Conservation (phyloP, 2,888 invertebrate genomes). For the Hydrotaea cyrtoneurina region DNA sequence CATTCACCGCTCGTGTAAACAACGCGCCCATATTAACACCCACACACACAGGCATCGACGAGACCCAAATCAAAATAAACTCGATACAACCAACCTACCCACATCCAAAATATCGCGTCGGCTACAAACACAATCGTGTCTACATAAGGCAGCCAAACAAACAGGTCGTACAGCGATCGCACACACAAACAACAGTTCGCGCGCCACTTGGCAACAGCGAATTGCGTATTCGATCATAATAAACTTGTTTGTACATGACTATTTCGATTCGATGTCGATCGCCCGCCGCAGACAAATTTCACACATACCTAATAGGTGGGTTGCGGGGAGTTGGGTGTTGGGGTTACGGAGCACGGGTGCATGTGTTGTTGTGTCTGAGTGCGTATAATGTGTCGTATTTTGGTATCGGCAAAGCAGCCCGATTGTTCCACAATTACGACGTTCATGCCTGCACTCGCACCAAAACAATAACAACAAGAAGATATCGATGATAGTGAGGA, state of each 20-base stretch:
- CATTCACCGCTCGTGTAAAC: neutral
- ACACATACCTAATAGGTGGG: neutral
- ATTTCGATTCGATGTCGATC: neutral
- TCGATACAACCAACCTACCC: neutral
- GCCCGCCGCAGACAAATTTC: neutral
- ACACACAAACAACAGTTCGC: neutral
- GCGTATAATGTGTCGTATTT: neutral
- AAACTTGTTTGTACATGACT: neutral
- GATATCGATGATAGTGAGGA: neutral
- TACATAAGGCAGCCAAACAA: neutral
- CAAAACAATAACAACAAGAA: slow-evolving; percentile 23
- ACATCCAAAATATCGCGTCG: neutral
- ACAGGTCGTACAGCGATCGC: neutral
- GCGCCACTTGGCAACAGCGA: slow-evolving; percentile 3
- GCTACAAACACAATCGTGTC: neutral
- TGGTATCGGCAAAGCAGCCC: neutral
- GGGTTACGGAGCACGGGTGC: neutral
- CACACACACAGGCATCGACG: neutral
- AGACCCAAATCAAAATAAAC: neutral
- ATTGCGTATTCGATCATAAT: neutral
- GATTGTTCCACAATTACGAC: neutral
- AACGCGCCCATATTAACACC: neutral
- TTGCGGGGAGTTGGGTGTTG: neutral
- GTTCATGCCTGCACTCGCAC: neutral
- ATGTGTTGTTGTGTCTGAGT: no score